A percentile compares a stretch with the other conserved stretches of the same genome.
phyloP scores from a whole-genome alignment of 2,888 invertebrate species.

The Achlya flavicornis region DNA sequence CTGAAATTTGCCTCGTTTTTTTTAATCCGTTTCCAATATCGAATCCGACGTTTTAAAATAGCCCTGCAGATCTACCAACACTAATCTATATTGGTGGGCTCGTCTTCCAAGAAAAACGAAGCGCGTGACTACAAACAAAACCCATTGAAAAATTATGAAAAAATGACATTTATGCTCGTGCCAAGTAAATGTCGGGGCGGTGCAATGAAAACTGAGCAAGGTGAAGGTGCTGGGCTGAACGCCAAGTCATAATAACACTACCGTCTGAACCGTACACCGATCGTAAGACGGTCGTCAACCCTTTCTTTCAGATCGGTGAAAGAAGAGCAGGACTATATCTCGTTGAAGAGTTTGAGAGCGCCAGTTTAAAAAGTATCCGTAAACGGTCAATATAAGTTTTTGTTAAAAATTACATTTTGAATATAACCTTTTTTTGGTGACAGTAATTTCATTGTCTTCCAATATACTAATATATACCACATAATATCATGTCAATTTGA shows the following conservation, averaged over 20 bases:
- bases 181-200: constrained; percentile 11
- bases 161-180: constrained; percentile 10
- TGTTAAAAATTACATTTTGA: too few relatives aligned
- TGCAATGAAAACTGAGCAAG: constrained; percentile 16
- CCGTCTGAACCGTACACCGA: neutral
- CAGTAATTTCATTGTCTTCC: too few relatives aligned
- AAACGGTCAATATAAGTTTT: too few relatives aligned
- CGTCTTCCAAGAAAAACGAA: neutral
- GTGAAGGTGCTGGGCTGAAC: constrained; percentile 25
- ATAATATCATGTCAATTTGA: too few relatives aligned
- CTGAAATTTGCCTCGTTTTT: too few relatives aligned
- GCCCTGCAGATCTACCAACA: neutral
- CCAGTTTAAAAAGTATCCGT: too few relatives aligned
- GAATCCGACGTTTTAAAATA: too few relatives aligned
- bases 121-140: constrained; percentile 6
- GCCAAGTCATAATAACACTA: constrained; percentile 24
- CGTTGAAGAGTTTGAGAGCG: too few relatives aligned
- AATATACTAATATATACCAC: too few relatives aligned
- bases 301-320: neutral
- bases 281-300: constrained; percentile 1
- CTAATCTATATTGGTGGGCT: neutral
- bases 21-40: too few relatives aligned
- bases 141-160: neutral
- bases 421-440: too few relatives aligned
- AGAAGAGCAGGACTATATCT: neutral